These are phyloP conservation scores for Lagopus leucura DNA, from an alignment of 2,113 vertebrate species.

Conservation along the genomic window DNA sequence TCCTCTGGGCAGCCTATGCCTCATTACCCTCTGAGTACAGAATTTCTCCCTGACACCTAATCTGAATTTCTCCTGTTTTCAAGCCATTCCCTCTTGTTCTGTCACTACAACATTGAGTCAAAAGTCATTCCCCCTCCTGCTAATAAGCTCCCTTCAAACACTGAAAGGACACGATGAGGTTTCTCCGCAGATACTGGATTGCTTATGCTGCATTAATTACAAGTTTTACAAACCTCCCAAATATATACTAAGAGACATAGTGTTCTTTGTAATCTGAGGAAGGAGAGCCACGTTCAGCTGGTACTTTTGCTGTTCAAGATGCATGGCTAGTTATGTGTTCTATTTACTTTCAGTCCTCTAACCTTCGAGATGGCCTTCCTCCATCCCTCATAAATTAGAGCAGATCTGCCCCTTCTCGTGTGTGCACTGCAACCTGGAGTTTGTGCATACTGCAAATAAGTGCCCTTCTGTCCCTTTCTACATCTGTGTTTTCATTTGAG, in stretches of 20 bases:
- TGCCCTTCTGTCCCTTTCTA: background rate
- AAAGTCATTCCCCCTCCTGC: too few relatives aligned
- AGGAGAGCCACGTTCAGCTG: rapidly evolving
- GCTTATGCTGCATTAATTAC: background rate
- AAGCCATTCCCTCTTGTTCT: too few relatives aligned
- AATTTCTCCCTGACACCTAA: too few relatives aligned
- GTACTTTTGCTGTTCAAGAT: background rate
- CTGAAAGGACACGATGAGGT: too few relatives aligned
- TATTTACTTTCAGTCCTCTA: background rate
- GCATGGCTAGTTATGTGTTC: background rate
- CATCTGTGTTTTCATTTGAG: background rate
- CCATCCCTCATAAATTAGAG: background rate
- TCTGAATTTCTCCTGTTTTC: too few relatives aligned
- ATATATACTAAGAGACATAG: background rate
- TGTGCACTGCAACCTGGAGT: rapidly evolving
- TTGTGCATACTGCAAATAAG: background rate
- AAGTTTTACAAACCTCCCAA: background rate
- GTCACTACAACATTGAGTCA: too few relatives aligned
- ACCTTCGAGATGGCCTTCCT: background rate
- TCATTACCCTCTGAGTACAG: too few relatives aligned
- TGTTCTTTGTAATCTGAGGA: background rate
- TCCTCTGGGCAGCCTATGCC: too few relatives aligned
- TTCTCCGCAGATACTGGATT: background rate
- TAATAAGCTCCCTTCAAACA: too few relatives aligned
- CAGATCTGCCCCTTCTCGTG: background rate